Percentiles rank a stretch among this genome's conserved stretches.
These are phyloP conservation scores for Bungarus multicinctus DNA, from an alignment of 2,113 vertebrate species.

Conservation along the genomic window DNA sequence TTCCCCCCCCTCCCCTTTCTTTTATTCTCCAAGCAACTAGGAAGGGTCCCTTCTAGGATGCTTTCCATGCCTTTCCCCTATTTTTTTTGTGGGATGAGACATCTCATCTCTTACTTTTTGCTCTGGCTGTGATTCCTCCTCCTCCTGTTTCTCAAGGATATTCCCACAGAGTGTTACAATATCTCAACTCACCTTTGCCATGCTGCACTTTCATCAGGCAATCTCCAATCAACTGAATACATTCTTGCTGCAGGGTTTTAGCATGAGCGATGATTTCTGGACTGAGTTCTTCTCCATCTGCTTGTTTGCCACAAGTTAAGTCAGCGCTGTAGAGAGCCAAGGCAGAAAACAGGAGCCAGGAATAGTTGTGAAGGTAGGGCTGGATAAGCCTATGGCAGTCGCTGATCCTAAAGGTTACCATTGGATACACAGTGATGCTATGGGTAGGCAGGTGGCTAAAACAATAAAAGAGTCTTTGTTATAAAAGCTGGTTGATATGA, in stretches of 20 bases:
- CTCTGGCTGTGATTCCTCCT: neutral
- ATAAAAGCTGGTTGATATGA: neutral
- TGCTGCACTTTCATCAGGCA: slow-evolving; percentile 91
- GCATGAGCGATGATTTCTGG: slow-evolving; percentile 63
- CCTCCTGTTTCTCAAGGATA: neutral
- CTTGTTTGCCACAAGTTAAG: slow-evolving; percentile 74
- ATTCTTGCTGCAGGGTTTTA: slow-evolving; percentile 76
- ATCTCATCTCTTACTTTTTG: neutral
- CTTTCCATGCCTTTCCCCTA: neutral
- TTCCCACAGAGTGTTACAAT: neutral
- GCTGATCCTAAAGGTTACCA: slow-evolving; percentile 92
- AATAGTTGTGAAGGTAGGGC: slow-evolving; percentile 96
- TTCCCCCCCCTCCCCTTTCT: neutral
- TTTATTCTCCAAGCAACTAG: neutral
- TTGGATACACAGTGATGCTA: slow-evolving; percentile 89
- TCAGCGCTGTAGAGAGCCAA: slow-evolving; percentile 90
- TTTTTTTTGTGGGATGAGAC: neutral
- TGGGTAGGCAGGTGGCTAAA: slow-evolving; percentile 92
- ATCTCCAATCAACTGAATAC: slow-evolving; percentile 88
- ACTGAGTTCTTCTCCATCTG: slow-evolving; percentile 73
- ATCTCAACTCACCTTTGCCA: slow-evolving; percentile 78
- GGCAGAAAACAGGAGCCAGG: slow-evolving; percentile 92
- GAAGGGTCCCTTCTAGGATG: neutral
- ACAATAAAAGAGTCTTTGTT: slow-evolving; percentile 4
- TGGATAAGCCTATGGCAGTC: slow-evolving; percentile 93